phyloP scores from a whole-genome alignment of 2,888 invertebrate species.

The Malacosoma neustria region DNA sequence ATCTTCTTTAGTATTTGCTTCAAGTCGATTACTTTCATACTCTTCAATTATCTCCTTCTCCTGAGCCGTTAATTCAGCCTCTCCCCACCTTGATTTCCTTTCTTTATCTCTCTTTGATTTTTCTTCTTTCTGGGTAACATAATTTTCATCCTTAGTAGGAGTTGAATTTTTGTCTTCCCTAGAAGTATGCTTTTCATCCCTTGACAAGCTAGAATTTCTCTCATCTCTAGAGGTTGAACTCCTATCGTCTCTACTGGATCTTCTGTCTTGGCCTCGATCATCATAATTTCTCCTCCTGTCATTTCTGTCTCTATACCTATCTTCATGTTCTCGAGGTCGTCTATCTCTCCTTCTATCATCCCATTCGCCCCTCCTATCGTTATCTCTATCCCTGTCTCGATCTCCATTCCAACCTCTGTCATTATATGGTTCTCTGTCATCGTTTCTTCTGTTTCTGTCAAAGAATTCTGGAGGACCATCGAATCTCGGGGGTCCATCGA shows the following conservation, averaged over 20 bases:
- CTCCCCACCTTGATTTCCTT: constrained; percentile 63
- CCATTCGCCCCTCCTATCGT: constrained; percentile 42
- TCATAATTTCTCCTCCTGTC: constrained; percentile 13
- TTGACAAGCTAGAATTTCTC: constrained; percentile 1
- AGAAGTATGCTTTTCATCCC: constrained; percentile 7
- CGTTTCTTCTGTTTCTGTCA: constrained; percentile 53
- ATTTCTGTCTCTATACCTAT: constrained; percentile 12
- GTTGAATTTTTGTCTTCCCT: constrained; percentile 6
- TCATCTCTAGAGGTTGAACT: constrained; percentile 1
- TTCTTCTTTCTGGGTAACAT: constrained; percentile 4
- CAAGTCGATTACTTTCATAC: neutral
- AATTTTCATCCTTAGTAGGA: constrained; percentile 11
- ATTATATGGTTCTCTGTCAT: constrained; percentile 49
- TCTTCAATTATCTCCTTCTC: constrained; percentile 7
- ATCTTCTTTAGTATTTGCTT: too few relatives aligned
- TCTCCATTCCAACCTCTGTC: constrained; percentile 54
- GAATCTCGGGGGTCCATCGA: constrained; percentile 42
- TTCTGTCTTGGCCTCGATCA: constrained; percentile 17
- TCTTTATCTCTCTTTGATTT: constrained; percentile 29
- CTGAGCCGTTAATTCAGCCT: constrained; percentile 29
- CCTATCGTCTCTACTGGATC: constrained; percentile 9
- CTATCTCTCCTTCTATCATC: constrained; percentile 43
- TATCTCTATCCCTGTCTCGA: constrained; percentile 33
- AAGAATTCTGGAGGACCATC: constrained; percentile 55
- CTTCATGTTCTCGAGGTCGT: constrained; percentile 18